Conservation (phyloP, 2,888 invertebrate genomes). For the Digitonthophagus gazella region DNA sequence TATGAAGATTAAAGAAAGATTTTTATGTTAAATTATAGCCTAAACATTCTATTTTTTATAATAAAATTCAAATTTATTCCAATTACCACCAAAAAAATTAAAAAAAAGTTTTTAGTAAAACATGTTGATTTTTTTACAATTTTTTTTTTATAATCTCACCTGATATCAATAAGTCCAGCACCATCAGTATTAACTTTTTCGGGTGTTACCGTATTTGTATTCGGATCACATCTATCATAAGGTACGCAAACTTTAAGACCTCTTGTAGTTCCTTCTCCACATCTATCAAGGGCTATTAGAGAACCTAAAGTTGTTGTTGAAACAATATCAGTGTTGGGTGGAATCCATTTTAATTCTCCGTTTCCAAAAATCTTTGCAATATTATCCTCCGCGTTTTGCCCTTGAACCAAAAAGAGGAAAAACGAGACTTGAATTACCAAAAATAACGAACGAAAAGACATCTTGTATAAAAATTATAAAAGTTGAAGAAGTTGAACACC, state of each 20-base stretch:
- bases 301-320: conserved; percentile 32
- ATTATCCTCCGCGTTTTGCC: conserved; percentile 20
- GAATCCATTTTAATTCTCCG: conserved; percentile 11
- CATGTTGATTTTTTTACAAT: background rate
- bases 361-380: conserved; percentile 31
- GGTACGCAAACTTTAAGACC: conserved; percentile 73
- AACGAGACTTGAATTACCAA: background rate
- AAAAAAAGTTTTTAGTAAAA: background rate
- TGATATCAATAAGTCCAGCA: conserved; percentile 70
- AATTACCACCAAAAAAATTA: too few species aligned
- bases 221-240: conserved; percentile 72
- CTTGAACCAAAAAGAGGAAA: conserved; percentile 19
- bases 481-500: too few species aligned
- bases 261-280: conserved; percentile 50
- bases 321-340: conserved; percentile 36
- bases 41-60: too few species aligned
- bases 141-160: conserved; percentile 53
- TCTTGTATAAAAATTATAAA: too few species aligned
- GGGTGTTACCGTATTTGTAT: conserved; percentile 63
- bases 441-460: background rate
- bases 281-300: conserved; percentile 39
- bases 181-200: conserved; percentile 69
- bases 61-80: too few species aligned
- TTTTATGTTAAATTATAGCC: too few species aligned
- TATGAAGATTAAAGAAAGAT: too few species aligned